phyloP scores from a whole-genome alignment of 2,797 vertebrate species.

The Eospalax fontanierii region DNA sequence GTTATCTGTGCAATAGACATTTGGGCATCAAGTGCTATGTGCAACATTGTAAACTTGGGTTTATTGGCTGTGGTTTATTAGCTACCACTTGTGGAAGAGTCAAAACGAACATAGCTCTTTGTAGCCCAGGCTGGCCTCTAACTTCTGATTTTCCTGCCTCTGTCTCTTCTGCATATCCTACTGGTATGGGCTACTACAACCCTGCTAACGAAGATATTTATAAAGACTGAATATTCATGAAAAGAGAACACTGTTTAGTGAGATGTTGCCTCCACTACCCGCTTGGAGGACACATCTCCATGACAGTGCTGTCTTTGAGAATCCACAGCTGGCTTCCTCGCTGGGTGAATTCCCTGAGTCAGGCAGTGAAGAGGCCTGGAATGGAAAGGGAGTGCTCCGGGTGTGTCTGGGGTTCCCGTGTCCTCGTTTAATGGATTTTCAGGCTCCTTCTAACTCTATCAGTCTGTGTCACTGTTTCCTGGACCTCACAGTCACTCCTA shows the following conservation, averaged over 20 bases:
- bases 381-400: neutral
- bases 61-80: neutral
- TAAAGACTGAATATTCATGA: constrained; percentile 24
- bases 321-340: neutral
- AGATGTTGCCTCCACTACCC: neutral
- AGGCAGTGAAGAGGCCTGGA: neutral
- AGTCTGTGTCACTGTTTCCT: neutral
- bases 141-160: neutral
- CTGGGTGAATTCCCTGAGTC: neutral
- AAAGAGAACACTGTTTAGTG: neutral
- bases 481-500: neutral
- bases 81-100: neutral
- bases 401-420: neutral
- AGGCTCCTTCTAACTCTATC: neutral
- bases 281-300: neutral
- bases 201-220: neutral
- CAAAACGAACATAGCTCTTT: neutral
- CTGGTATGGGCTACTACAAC: neutral
- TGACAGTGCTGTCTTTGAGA: neutral
- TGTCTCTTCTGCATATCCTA: neutral
- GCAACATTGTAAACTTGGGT: constrained; percentile 11
- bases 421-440: neutral
- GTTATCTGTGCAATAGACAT: neutral
- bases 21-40: neutral
- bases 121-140: neutral